Percentiles rank a stretch among this genome's conserved stretches.
Evolutionary conservation across 2,888 invertebrate species (phyloP).

Genomic region (Mythimna pallens): DNA sequence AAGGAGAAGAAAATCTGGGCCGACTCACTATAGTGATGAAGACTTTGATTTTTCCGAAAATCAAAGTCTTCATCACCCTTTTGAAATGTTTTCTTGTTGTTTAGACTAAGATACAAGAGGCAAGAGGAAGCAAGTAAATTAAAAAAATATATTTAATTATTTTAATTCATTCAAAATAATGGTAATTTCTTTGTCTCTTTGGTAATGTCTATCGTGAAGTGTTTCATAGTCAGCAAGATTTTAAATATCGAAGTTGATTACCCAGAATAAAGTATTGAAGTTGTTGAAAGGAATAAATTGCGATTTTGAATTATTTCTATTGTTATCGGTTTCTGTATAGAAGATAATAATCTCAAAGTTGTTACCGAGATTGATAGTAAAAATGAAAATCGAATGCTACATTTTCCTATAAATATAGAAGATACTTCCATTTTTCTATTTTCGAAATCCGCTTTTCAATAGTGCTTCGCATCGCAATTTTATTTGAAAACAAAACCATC

Average conservation of each 20-base stretch:
- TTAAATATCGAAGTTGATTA: not conserved
- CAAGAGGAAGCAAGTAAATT: not conserved
- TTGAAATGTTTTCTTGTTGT: slow-evolving; percentile 1
- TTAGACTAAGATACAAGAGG: slow-evolving; percentile 8
- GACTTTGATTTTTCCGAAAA: not conserved
- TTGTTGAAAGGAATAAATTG: not conserved
- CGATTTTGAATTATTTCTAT: not conserved
- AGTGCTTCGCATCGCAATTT: not conserved
- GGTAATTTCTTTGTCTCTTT: not conserved
- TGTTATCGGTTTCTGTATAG: not conserved
- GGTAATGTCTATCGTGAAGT: no score
- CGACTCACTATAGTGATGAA: not conserved
- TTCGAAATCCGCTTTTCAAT: not conserved
- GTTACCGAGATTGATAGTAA: not conserved
- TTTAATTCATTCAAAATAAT: not conserved
- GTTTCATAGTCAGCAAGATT: no score
- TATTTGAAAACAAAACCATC: not conserved
- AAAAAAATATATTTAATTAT: not conserved
- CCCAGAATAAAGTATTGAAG: not conserved
- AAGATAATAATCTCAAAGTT: not conserved
- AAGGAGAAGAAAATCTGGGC: not conserved
- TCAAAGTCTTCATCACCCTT: no score
- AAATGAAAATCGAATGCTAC: not conserved
- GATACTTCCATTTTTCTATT: not conserved
- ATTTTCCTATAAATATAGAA: not conserved